Conservation (phyloP, 2,113 vertebrate genomes). For the Protobothrops mucrosquamatus region DNA sequence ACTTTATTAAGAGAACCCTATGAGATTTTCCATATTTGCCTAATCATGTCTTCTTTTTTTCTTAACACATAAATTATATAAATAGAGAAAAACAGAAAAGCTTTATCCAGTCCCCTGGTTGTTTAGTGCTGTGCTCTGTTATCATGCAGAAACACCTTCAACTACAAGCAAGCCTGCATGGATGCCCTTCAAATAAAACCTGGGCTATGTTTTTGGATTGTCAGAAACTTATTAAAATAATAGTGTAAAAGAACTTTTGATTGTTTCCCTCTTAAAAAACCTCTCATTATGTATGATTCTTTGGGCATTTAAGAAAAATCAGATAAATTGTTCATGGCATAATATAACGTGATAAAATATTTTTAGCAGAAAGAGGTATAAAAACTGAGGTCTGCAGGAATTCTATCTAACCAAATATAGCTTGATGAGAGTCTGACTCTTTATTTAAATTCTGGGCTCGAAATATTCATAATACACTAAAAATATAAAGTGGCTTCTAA, state of each 20-base stretch:
- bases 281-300: background rate
- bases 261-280: background rate
- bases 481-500: background rate
- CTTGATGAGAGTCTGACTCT: background rate
- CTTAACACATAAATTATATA: background rate
- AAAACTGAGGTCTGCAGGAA: background rate
- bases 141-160: background rate
- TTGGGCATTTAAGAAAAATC: background rate
- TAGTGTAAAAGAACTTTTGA: background rate
- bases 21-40: background rate
- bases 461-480: background rate
- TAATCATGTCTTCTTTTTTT: background rate
- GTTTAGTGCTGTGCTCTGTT: background rate
- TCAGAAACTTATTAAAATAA: background rate
- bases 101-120: background rate
- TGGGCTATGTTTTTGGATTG: background rate
- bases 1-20: background rate
- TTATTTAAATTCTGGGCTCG: background rate
- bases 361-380: background rate
- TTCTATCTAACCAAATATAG: background rate
- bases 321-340: background rate
- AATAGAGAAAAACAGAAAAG: background rate
- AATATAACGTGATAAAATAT: background rate
- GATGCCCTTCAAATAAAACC: background rate
- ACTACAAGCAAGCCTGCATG: background rate